A percentile compares a stretch with the other conserved stretches of the same genome.
Conservation (phyloP, 2,797 vertebrate genomes). For the Poeciliopsis presidionis region DNA sequence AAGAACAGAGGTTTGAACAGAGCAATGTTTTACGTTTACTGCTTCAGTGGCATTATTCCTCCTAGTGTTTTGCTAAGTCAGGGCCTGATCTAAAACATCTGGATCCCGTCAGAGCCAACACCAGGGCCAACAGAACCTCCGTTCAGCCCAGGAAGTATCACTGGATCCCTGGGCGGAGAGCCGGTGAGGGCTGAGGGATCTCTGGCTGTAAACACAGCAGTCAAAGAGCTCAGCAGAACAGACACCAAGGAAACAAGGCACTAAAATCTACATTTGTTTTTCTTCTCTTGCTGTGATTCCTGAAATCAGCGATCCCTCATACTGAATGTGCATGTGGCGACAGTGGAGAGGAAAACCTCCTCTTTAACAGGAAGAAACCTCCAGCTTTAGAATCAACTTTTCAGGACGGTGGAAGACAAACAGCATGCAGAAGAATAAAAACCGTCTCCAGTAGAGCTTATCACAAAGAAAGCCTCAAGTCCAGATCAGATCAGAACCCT, state of each 20-base stretch:
- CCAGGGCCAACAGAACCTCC: neutral
- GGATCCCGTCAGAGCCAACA: neutral
- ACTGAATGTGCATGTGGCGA: rapidly evolving
- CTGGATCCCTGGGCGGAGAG: neutral
- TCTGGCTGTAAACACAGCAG: neutral
- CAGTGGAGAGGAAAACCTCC: neutral
- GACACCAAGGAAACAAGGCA: neutral
- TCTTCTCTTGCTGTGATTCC: neutral
- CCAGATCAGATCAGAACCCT: neutral
- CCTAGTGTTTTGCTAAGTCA: neutral
- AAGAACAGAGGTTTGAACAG: too few species aligned
- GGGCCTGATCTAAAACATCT: neutral
- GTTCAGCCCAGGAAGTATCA: neutral
- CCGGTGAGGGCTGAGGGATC: neutral
- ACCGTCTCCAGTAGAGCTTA: neutral
- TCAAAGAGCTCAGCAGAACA: neutral
- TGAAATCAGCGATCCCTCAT: neutral
- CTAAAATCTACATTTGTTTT: neutral
- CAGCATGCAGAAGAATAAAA: neutral
- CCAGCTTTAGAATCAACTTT: neutral
- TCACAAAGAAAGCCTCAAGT: neutral
- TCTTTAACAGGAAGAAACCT: too few species aligned
- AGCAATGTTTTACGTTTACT: neutral
- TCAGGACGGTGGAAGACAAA: neutral
- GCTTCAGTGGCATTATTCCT: neutral